Evolutionary conservation across 2,797 vertebrate genomes (phyloP), one percentile per base, ranked within the genome.

Genomic region (Aulostomus chinensis): DNA sequence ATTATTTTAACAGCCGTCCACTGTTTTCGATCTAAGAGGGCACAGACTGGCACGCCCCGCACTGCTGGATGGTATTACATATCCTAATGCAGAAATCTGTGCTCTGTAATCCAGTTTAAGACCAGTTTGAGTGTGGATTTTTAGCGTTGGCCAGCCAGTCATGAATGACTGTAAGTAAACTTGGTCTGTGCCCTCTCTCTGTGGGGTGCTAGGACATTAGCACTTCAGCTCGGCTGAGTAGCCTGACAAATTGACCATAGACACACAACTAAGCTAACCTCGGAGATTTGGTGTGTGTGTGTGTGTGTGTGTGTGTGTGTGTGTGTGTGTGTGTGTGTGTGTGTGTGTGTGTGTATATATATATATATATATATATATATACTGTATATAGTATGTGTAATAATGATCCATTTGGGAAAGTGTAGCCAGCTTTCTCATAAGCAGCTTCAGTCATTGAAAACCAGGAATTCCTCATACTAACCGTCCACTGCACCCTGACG

Each of bases 401-500:
- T n/a, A n/a, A n/a, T n/a, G n/a, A n/a, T n/a, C n/a, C n/a, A n/a
- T n/a, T n/a, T n/a, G n/a, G n/a, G n/a, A n/a, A n/a, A n/a, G n/a
- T n/a, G n/a, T n/a, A n/a, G n/a, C n/a, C n/a, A n/a, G n/a, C n/a
- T n/a, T n/a, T n/a, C n/a, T n/a, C n/a, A n/a, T n/a, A n/a, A n/a
- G n/a, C n/a, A n/a, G 53, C 22, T n/a, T 29, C 22, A 18, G 25
- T 30, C 20, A n/a, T n/a, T n/a, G n/a, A n/a, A n/a, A n/a, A 1
- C 7, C 20, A 21, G 6, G 12, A 20, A 57, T 64, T 58, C 4
- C 33, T 30, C 20, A 34, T 41, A 80, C 95, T 97, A 83, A 99
- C 97, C 20, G 95, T 98, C 97, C 97, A 99, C 58, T 99, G 97
- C 61, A 99, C 92, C 85, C 96, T 92, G 21, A 98, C 91, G 1